Base-by-base conservation (phyloP, 2,888 invertebrate genomes). In the Agrochola macilenta region DNA sequence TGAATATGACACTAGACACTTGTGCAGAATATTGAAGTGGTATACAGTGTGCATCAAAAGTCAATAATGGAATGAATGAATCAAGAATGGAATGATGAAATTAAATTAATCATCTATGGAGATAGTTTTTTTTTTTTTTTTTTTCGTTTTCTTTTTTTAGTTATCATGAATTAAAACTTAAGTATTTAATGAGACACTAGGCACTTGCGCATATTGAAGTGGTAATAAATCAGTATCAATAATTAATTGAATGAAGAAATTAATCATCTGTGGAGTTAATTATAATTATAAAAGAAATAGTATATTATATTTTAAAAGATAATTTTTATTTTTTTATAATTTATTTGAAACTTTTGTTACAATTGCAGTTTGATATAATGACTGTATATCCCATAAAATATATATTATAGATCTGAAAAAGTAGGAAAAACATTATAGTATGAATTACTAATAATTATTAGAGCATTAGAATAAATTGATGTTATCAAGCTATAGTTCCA, bases 401-500 rank as follows among this genome's bases (percentile, higher is more conserved):
- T 52, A n/a, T n/a, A 39, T 30, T 58, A 49, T 2, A 65, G 12
- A 81, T 58, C 5, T 20, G 65, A 63, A n/a, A 35, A 58, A 30
- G 30, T 30, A 30, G 30, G 30, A 30, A 30, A 30, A 49, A 35
- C 14, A 54, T 74, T 11, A 35, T 54, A 20, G 43, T 23, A 17
- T 52, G 11, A 63, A 54, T 54, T 30, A 46, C 17, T 63, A 57
- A 26, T 35, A 46, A 63, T 57, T 30, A 57, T 12, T 43, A 46
- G 17, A 80, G n/a, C 17, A 39, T 65, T 20, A 52, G 26, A 57
- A 23, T 17, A 26, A 63, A 49, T 57, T 26, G 52, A 81, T 60
- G 11, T 14, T 54, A 76, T 54, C 76, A 66, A 54, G 17, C 5
- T 17, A 20, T 76, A 4, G 81, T 60, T 43, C 43, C n/a, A 58